Evolutionary conservation across 2,797 vertebrate species (phyloP).

Genomic region (Labroides dimidiatus): DNA sequence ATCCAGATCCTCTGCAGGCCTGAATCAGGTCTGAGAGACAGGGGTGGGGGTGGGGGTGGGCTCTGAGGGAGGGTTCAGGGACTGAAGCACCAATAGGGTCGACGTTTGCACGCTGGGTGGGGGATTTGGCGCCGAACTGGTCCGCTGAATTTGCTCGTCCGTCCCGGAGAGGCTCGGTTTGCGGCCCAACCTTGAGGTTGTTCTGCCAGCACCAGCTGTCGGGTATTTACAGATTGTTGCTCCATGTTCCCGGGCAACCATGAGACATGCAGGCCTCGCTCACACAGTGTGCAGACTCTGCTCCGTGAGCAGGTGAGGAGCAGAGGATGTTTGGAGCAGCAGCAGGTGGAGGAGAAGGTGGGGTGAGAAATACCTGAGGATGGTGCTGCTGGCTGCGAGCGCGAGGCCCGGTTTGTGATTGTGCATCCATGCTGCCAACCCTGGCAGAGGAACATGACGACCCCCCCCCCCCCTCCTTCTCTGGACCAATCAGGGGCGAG

Average conservation of each 20-base stretch:
- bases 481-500: constrained; percentile 70
- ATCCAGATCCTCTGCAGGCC: not conserved
- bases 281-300: constrained; percentile 34
- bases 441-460: constrained; percentile 68
- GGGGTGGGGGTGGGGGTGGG: too few relatives aligned
- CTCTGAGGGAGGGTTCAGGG: constrained; percentile 2
- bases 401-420: constrained; percentile 60
- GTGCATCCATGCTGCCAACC: constrained; percentile 59
- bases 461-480: constrained; percentile 33
- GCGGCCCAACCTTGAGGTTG: constrained; percentile 82
- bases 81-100: constrained; percentile 9
- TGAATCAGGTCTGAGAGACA: constrained; percentile 15
- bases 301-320: not conserved
- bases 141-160: constrained; percentile 64
- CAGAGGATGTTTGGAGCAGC: constrained; percentile 1
- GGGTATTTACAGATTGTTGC: constrained; percentile 86
- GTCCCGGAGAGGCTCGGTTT: constrained; percentile 69
- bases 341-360: constrained; percentile 57
- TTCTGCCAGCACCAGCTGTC: constrained; percentile 84
- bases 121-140: constrained; percentile 44
- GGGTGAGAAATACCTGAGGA: constrained; percentile 24
- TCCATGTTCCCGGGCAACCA: constrained; percentile 75
- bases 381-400: constrained; percentile 55
- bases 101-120: not conserved
- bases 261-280: constrained; percentile 55